Percentiles rank a stretch among this genome's conserved stretches.
These are phyloP conservation scores for Eristalinus sepulchralis DNA, from an alignment of 2,888 invertebrate genomes.

Conservation along the genomic window DNA sequence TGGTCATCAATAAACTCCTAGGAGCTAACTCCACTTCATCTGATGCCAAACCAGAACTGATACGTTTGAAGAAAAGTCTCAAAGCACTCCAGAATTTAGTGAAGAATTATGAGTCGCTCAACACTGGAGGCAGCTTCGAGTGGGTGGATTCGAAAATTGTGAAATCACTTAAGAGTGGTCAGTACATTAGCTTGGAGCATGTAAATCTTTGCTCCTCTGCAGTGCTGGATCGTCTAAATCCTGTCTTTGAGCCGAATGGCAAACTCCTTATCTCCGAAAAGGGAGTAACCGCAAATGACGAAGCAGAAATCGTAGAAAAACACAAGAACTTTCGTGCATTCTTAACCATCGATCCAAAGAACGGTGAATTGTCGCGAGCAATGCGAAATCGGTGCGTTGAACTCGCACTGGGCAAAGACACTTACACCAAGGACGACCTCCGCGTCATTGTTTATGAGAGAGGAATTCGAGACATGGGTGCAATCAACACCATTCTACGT, in stretches of 20 bases:
- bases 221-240: constrained; percentile 97
- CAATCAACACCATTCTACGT: constrained; percentile 81
- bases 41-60: constrained; percentile 29
- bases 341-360: constrained; percentile 95
- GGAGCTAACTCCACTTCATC: constrained; percentile 11
- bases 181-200: constrained; percentile 93
- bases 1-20: constrained; percentile 73
- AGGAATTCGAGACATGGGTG: constrained; percentile 80
- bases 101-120: constrained; percentile 84
- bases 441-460: constrained; percentile 82
- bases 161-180: constrained; percentile 90
- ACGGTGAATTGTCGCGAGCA: constrained; percentile 98
- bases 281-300: constrained; percentile 88
- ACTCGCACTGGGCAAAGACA: constrained; percentile 83
- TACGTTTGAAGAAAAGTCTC: constrained; percentile 69
- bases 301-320: constrained; percentile 88
- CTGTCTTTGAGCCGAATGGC: constrained; percentile 95
- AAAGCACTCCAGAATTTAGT: constrained; percentile 74
- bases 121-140: constrained; percentile 94
- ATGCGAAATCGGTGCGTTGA: constrained; percentile 99
- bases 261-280: constrained; percentile 94
- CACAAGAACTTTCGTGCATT: constrained; percentile 96
- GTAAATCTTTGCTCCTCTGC: constrained; percentile 98
- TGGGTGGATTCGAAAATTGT: constrained; percentile 95
- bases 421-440: constrained; percentile 80